Evolutionary conservation across 2,888 invertebrate genomes (phyloP).

Genomic region (Pheosia tremula): DNA sequence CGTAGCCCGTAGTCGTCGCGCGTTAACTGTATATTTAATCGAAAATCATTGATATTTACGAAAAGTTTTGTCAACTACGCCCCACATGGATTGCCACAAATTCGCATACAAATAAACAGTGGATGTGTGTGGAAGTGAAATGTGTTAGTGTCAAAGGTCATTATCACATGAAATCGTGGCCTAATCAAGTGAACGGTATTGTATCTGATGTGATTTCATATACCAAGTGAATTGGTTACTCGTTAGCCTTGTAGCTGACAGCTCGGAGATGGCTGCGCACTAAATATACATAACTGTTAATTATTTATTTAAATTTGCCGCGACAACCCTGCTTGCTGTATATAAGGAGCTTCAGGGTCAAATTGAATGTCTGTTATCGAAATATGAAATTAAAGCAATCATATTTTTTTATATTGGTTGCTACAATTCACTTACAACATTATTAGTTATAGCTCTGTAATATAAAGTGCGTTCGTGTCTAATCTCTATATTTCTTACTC

Average conservation of each 20-base stretch:
- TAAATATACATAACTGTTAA: slow-evolving; percentile 61
- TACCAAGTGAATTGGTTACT: slow-evolving; percentile 60
- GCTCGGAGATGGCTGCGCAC: slow-evolving; percentile 52
- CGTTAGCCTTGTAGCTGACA: slow-evolving; percentile 71
- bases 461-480: slow-evolving; percentile 41
- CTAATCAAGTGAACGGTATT: slow-evolving; percentile 71
- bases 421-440: slow-evolving; percentile 43
- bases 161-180: slow-evolving; percentile 58
- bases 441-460: slow-evolving; percentile 37
- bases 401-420: slow-evolving; percentile 29
- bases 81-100: slow-evolving; percentile 6
- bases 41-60: slow-evolving; percentile 25
- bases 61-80: slow-evolving; percentile 5
- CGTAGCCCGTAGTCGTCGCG: slow-evolving; percentile 66
- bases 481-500: slow-evolving; percentile 43
- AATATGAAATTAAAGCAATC: slow-evolving; percentile 28
- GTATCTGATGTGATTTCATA: slow-evolving; percentile 59
- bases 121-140: slow-evolving; percentile 45
- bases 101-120: slow-evolving; percentile 22
- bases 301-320: slow-evolving; percentile 64
- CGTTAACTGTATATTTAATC: slow-evolving; percentile 44
- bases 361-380: slow-evolving; percentile 31
- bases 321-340: slow-evolving; percentile 62
- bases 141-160: slow-evolving; percentile 67
- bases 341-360: slow-evolving; percentile 67